These are phyloP conservation scores for Hystrix cristata DNA, from an alignment of 2,113 vertebrate species.

Conservation along the genomic window DNA sequence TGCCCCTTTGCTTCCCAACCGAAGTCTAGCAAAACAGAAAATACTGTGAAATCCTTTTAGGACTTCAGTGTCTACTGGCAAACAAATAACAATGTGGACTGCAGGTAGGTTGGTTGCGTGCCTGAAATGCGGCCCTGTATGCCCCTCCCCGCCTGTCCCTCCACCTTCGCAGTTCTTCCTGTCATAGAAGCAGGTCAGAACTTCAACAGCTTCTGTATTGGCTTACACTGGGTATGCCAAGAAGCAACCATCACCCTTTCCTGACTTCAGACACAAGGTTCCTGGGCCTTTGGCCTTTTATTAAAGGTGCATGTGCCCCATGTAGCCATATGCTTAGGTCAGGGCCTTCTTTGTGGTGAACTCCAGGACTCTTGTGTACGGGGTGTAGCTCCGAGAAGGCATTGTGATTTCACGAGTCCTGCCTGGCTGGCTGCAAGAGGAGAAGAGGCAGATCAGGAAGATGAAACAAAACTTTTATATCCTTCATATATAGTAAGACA, in stretches of 20 bases:
- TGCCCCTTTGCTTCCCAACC: constrained; percentile 56
- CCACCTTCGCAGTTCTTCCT: neutral
- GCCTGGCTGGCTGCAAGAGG: constrained; percentile 75
- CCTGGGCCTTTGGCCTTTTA: neutral
- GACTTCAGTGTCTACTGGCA: constrained; percentile 33
- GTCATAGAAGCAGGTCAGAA: constrained; percentile 35
- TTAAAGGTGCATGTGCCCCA: neutral
- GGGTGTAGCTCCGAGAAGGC: constrained; percentile 88
- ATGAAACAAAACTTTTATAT: neutral
- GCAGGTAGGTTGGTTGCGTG: neutral
- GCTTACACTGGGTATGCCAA: constrained; percentile 64
- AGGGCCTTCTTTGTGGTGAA: constrained; percentile 86
- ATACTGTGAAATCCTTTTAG: constrained; percentile 59
- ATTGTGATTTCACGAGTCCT: constrained; percentile 76
- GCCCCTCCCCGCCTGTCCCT: neutral
- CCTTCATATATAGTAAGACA: neutral
- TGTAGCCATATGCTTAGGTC: constrained; percentile 64
- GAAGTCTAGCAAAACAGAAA: constrained; percentile 70
- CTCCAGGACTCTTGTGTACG: constrained; percentile 95
- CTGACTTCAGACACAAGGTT: constrained; percentile 44
- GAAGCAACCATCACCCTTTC: constrained; percentile 69
- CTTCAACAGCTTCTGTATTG: constrained; percentile 54
- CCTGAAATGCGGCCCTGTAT: constrained; percentile 68
- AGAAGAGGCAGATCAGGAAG: constrained; percentile 61
- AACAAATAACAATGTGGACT: constrained; percentile 18